Base-by-base conservation (phyloP, 2,888 invertebrate species). In the Eupithecia insigniata region DNA sequence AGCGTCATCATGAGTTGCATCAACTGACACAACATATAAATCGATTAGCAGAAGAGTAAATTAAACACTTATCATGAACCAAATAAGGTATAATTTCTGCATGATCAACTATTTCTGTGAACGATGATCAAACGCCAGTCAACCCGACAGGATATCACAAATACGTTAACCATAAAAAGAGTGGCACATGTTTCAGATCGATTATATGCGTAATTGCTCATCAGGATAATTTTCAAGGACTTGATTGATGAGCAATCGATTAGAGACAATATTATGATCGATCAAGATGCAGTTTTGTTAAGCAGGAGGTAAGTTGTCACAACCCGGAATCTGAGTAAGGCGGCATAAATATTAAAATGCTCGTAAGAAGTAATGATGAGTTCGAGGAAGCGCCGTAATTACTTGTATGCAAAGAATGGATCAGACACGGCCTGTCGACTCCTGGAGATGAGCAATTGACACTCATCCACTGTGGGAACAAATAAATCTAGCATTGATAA, bases 401-500 rank as follows among this genome's bases (percentile, higher is more conserved):
- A 79, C 78, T 81, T 79, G 81, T 82, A 83, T 79, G 81, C 78
- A 72, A 86, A 87, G 85, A 89, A 89, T 85, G 79, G 85, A 87
- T 88, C 87, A 87, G 72, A 72, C 28, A 64, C 46, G 71, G 68
- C 66, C 74, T 73, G 73, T 58, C 74, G 68, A 72, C 75, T 79
- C 72, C 69, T 65, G 69, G 30, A 71, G 71, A 74, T 71, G 74
- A 70, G 32, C 55, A 68, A 66, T 71, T 69, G 60, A 75, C 46
- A 74, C 80, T 51, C 46, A 10, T 22, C 22, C 46, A 51, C 22
- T 88, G 89, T 92, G 91, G 87, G 92, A 92, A 91, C 81, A 67
- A 85, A 91, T 91, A 91, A 91, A 92, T 91, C 90, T 88, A 77
- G 71, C 76, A 82, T 79, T 85, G 89, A 90, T 90, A 92, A 87